Evolutionary conservation across 1,140 invertebrate species (phyloP).

Genomic region (Brachionus manjavacas): DNA sequence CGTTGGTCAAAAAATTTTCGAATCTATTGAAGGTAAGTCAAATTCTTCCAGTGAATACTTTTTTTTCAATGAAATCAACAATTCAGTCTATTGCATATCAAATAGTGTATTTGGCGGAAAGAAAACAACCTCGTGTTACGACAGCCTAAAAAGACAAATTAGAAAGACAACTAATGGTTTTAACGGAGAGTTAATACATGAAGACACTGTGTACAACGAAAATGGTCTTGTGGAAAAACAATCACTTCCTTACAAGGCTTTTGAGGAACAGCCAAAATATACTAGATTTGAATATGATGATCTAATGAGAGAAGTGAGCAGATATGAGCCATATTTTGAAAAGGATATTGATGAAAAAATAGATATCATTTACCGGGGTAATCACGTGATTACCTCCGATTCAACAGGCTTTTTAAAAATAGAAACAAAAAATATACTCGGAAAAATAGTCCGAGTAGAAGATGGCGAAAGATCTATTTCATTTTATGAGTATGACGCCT

Average conservation of each 20-base stretch:
- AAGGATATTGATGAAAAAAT: not conserved
- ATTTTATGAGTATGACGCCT: conserved; percentile 1
- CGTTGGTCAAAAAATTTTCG: not conserved
- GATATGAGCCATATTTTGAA: conserved; percentile 4
- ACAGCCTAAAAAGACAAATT: not conserved
- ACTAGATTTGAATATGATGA: conserved; percentile 19
- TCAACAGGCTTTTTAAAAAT: conserved; percentile 12
- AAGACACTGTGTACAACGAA: conserved; percentile 3
- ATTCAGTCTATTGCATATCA: conserved; percentile 16
- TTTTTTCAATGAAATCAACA: conserved; percentile 1
- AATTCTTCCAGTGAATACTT: conserved; percentile 1
- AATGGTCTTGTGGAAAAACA: conserved; percentile 4
- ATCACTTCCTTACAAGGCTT: conserved; percentile 4
- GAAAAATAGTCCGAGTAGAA: not conserved
- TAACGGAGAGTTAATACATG: not conserved
- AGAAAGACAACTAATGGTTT: conserved; percentile 16
- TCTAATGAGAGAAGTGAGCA: conserved; percentile 7
- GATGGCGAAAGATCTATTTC: conserved; percentile 1
- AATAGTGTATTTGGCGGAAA: conserved; percentile 4
- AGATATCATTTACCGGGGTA: not conserved
- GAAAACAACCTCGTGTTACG: not conserved
- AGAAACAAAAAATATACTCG: not conserved
- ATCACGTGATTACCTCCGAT: not conserved
- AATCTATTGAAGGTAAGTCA: conserved; percentile 2
- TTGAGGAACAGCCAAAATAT: not conserved